Conservation (phyloP, 2,888 invertebrate species). For the Horisme vitalbata region DNA sequence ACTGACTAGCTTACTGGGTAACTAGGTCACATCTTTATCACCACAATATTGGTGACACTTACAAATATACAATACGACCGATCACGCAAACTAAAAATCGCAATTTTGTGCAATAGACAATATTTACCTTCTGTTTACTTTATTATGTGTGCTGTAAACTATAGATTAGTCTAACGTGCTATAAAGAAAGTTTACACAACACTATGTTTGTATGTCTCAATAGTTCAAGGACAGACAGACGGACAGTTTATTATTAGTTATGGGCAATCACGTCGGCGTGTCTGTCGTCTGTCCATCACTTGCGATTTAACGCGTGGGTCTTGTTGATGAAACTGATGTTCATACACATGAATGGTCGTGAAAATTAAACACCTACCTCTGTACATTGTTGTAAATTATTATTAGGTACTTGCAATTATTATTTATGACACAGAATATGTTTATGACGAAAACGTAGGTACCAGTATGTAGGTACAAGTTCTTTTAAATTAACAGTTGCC, state of each 20-base stretch:
- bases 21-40: constrained; percentile 2
- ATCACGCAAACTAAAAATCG: constrained; percentile 19
- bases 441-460: no score
- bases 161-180: constrained; percentile 4
- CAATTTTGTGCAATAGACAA: constrained; percentile 17
- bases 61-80: constrained; percentile 14
- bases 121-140: constrained; percentile 10
- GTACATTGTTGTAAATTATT: no score
- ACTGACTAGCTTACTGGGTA: constrained; percentile 2
- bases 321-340: constrained; percentile 25
- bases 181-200: constrained; percentile 30
- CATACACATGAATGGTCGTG: no score
- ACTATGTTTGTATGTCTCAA: constrained; percentile 31
- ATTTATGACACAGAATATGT: no score
- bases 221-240: constrained; percentile 46
- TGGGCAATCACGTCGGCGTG: constrained; percentile 38
- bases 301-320: constrained; percentile 28
- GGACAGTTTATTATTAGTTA: constrained; percentile 31
- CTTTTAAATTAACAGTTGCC: no score
- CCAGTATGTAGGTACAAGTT: no score
- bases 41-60: constrained; percentile 18
- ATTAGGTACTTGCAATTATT: no score
- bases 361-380: no score
- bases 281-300: constrained; percentile 40
- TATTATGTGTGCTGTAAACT: constrained; percentile 24